Evolutionary conservation across 2,888 invertebrate genomes (phyloP), one percentile per base, ranked within the genome.

Genomic region (Agrypnus murinus): DNA sequence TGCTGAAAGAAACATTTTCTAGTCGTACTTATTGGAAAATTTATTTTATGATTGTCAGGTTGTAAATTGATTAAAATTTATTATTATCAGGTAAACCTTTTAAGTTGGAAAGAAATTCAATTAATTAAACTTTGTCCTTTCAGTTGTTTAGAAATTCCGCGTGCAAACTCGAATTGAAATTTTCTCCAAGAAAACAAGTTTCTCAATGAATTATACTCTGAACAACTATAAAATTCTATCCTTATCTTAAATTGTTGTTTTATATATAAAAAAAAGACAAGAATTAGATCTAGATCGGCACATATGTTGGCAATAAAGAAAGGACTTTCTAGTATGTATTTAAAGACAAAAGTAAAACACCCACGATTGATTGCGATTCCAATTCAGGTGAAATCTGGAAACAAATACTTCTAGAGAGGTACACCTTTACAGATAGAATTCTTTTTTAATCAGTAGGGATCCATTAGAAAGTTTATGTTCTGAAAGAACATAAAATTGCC

Each of bases 271-370:
- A n/a, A n/a, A n/a, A n/a, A n/a, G n/a, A n/a, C n/a, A 55, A 55
- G 34, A 36, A 55, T 31, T 36, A 55, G 55, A 55, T 55, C 55
- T 34, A 55, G 55, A 55, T 55, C 34, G 75, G 75, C 80, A 66
- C 80, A 80, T 79, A 79, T 77, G 80, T 75, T 32, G 55, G 75
- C 74, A 76, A 78, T 80, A 77, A 79, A 80, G 79, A 81, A 79
- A 77, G 76, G 73, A 81, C 82, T 82, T 82, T 83, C 82, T 82
- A 82, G n/a, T n/a, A n/a, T n/a, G n/a, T n/a, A n/a, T n/a, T n/a
- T n/a, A 81, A 79, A 81, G 79, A 79, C 79, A 80, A 82, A 25
- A 82, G 79, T 81, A 79, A 77, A 81, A 81, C 81, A 80, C 81
- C 81, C 80, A 81, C 82, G 78, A 81, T 78, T 80, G 79, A 81